Evolutionary conservation across 2,888 invertebrate genomes (phyloP), one percentile per base, ranked within the genome.

Genomic region (Eurois occulta): DNA sequence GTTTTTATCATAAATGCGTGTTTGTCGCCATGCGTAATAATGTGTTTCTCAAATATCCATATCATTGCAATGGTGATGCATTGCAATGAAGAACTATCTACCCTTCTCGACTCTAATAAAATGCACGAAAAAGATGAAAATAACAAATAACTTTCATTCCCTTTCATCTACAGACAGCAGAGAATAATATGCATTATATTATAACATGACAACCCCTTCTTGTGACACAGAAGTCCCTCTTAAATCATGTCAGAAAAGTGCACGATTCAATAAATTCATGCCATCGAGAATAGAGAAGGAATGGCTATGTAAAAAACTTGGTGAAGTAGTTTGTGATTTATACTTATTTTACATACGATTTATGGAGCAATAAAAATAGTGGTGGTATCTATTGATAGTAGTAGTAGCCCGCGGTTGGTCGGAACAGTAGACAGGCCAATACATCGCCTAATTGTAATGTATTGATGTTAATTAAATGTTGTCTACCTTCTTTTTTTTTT

Each of bases 211-310:
- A 81, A 32, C 46, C 55, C 24, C 65, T 48, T 43, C 32, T 21
- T 28, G 24, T 52, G 58, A 35, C 41, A 75, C n/a, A 43, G 35
- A 81, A 66, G 41, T 58, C 13, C 24, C 28, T 60, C 48, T 66
- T 81, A 78, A 75, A 75, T 75, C 75, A 78, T 28, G 81, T 66
- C 78, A 75, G 35, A 35, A 52, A 60, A 78, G 58, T 60, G 58
- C 81, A 78, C 75, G 75, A 81, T 81, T 66, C 81, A 75, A 78
- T 78, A 75, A 66, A 75, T 78, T 75, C 18, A 6, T 32, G 55
- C 38, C 35, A 32, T 65, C 64, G 62, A 72, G 32, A 38, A 32
- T 41, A 46, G 16, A 55, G 24, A 64, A 67, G 3, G 46, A 64
- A 65, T 24, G 52, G 32, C 38, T n/a, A 18, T 58, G 21, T 58